Evolutionary conservation across 2,888 invertebrate species (phyloP).

Genomic region (Abscondita cerata): DNA sequence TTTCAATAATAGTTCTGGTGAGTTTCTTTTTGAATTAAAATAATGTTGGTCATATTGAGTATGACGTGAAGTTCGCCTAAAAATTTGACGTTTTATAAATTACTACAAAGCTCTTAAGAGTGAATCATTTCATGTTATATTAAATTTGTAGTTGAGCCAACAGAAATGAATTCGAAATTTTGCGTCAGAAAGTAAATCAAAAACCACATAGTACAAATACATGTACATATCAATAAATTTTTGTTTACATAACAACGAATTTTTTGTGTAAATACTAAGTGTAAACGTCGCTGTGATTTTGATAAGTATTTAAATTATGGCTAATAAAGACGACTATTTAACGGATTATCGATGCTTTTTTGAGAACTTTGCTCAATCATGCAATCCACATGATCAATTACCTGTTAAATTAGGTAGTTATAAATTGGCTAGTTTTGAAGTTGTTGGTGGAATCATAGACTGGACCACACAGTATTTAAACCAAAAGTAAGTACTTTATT

Average conservation of each 20-base stretch:
- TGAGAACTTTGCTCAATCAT: slow-evolving; percentile 71
- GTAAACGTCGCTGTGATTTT: slow-evolving; percentile 36
- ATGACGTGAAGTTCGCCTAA: background rate
- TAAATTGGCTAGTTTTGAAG: slow-evolving; percentile 71
- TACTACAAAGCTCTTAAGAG: background rate
- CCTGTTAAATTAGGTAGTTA: slow-evolving; percentile 76
- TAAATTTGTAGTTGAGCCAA: slow-evolving; percentile 12
- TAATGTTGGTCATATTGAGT: background rate
- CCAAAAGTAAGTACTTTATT: slow-evolving; percentile 75
- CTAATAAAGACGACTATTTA: slow-evolving; percentile 73
- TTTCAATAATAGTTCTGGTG: background rate
- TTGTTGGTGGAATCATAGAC: slow-evolving; percentile 76
- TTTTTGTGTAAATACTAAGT: slow-evolving; percentile 39
- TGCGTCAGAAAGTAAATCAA: slow-evolving; percentile 18
- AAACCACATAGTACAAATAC: slow-evolving; percentile 47
- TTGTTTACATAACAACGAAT: slow-evolving; percentile 46
- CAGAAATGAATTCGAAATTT: background rate
- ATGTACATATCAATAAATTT: slow-evolving; percentile 47
- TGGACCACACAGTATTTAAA: slow-evolving; percentile 79
- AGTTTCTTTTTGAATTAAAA: background rate
- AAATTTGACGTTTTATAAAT: slow-evolving; percentile 16
- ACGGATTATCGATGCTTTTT: slow-evolving; percentile 75
- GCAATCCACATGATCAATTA: slow-evolving; percentile 75
- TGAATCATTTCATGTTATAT: slow-evolving; percentile 30
- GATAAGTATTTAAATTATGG: slow-evolving; percentile 45